Conservation (phyloP, 2,797 vertebrate species). For the Allobates femoralis region DNA sequence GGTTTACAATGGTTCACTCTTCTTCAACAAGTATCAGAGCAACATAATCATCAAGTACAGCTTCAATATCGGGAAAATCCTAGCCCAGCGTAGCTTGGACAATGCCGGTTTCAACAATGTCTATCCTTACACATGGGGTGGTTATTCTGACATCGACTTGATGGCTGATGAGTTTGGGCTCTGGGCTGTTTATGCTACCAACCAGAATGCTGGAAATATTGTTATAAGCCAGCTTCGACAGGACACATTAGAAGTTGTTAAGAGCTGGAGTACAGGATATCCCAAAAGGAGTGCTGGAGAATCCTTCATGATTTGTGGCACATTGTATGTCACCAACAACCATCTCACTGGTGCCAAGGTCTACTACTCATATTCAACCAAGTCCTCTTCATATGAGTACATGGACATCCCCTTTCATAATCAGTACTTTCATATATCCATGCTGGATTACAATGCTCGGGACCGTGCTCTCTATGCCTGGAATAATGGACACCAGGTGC, state of each 20-base stretch:
- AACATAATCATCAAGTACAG: constrained; percentile 98
- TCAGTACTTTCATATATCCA: constrained; percentile 98
- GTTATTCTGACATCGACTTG: constrained; percentile 95
- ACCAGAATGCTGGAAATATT: constrained; percentile 97
- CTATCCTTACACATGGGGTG: constrained; percentile 97
- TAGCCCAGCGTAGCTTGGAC: constrained; percentile 91
- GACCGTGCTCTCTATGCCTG: constrained; percentile 96
- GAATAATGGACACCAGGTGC: constrained; percentile 98
- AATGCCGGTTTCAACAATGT: constrained; percentile 97
- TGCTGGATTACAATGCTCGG: constrained; percentile 97
- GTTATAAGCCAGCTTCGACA: constrained; percentile 93
- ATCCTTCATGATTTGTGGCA: constrained; percentile 98
- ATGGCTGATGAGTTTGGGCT: constrained; percentile 97
- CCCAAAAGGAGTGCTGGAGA: constrained; percentile 97
- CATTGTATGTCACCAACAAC: constrained; percentile 95
- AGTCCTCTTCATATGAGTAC: constrained; percentile 95
- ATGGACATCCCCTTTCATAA: constrained; percentile 98
- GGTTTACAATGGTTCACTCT: constrained; percentile 96
- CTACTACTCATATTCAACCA: constrained; percentile 96
- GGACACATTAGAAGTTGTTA: constrained; percentile 89
- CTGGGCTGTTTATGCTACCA: constrained; percentile 96
- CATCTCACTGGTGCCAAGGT: constrained; percentile 97
- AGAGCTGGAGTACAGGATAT: constrained; percentile 96
- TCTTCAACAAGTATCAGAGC: constrained; percentile 99
- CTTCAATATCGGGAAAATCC: constrained; percentile 88